Evolutionary conservation across 53 echinoderm and acorn worm species (phyloP).

Genomic region (Antedon mediterranea): DNA sequence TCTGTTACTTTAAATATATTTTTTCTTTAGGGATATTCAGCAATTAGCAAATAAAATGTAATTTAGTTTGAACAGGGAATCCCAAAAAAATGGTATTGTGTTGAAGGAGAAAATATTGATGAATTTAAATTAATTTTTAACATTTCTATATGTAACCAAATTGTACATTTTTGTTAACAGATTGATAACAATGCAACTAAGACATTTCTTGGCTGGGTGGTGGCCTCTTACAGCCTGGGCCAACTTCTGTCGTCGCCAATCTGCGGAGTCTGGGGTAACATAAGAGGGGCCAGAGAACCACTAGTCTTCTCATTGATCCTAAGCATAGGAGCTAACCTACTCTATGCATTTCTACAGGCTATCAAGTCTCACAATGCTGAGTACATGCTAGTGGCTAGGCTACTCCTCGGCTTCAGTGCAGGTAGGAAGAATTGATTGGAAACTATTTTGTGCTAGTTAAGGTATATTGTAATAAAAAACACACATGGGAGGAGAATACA

Average conservation of each 20-base stretch:
- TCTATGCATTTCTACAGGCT: neutral
- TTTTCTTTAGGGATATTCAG: no score
- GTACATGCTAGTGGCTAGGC: neutral
- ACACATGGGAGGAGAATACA: no score
- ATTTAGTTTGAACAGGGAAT: no score
- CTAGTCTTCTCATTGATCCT: neutral
- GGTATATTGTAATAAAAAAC: no score
- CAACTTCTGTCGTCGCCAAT: constrained; percentile 3
- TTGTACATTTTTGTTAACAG: neutral
- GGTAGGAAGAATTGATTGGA: neutral
- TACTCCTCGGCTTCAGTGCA: neutral
- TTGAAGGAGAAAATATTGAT: no score
- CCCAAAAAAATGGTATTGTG: no score
- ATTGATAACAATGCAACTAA: neutral
- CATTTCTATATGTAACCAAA: no score
- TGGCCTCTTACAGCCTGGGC: constrained; percentile 3
- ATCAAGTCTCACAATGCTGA: neutral
- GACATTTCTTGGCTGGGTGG: constrained; percentile 2
- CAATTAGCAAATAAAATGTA: no score
- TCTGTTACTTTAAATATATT: no score
- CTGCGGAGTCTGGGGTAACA: constrained; percentile 1
- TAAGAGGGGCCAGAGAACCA: neutral
- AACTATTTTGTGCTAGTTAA: no score
- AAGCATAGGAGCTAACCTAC: neutral
- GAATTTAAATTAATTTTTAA: no score